Evolutionary conservation across 2,888 invertebrate species (phyloP).

Genomic region (Tanytarsus gracilentus): DNA sequence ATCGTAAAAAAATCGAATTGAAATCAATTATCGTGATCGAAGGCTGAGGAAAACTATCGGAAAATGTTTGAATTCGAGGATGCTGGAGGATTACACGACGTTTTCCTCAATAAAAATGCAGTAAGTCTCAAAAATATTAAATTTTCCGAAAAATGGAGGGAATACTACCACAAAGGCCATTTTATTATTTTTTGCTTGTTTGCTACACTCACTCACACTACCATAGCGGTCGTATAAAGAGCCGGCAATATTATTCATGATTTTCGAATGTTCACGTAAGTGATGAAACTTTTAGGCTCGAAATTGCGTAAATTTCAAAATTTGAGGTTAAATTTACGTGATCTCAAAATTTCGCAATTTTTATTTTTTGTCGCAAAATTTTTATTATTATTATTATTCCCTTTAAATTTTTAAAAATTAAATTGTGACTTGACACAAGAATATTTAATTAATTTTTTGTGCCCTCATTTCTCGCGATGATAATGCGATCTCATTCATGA

Average conservation of each 20-base stretch:
- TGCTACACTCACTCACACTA: background rate
- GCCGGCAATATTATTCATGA: conserved; percentile 18
- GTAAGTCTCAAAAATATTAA: conserved; percentile 1
- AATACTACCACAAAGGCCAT: conserved; percentile 17
- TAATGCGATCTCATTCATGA: too few relatives aligned
- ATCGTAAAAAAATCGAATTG: background rate
- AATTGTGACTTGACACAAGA: too few relatives aligned
- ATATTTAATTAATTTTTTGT: too few relatives aligned
- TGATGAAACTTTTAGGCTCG: too few relatives aligned
- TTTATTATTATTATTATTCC: too few relatives aligned
- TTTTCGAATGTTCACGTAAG: too few relatives aligned
- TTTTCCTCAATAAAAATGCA: conserved; percentile 23
- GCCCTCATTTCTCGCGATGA: too few relatives aligned
- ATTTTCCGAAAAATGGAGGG: conserved; percentile 17
- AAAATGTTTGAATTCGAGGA: conserved; percentile 26
- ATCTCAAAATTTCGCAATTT: too few relatives aligned
- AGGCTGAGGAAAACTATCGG: background rate
- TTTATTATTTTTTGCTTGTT: background rate
- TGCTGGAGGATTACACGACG: conserved; percentile 22
- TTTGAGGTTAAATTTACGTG: too few relatives aligned
- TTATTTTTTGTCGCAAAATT: too few relatives aligned
- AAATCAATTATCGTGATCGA: background rate
- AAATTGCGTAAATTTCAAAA: too few relatives aligned
- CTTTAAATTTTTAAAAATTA: too few relatives aligned
- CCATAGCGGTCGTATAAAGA: conserved; percentile 19